A percentile compares a stretch with the other conserved stretches of the same genome.
Conservation (phyloP, 2,113 vertebrate species). For the Ia io region DNA sequence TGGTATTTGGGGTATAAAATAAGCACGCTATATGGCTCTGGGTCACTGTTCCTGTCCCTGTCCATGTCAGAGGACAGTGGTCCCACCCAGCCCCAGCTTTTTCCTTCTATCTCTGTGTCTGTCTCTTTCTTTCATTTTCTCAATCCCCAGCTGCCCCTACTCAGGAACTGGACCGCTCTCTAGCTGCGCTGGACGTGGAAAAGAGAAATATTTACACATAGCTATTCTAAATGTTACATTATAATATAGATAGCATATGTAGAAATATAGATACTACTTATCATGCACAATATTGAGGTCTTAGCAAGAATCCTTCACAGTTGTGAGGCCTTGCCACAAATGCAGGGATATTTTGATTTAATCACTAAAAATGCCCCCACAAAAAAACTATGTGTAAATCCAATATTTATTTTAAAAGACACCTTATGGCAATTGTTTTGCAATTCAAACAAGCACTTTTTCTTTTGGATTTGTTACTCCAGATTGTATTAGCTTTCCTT, state of each 20-base stretch:
- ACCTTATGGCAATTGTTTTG: background rate
- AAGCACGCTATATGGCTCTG: too few relatives aligned
- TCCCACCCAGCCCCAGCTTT: too few relatives aligned
- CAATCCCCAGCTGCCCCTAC: too few relatives aligned
- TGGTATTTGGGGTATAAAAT: too few relatives aligned
- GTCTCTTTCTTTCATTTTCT: too few relatives aligned
- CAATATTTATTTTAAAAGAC: background rate
- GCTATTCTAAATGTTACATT: background rate
- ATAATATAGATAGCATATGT: background rate
- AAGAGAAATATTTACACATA: background rate
- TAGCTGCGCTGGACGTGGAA: too few relatives aligned
- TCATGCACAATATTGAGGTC: background rate
- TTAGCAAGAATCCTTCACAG: slow-evolving; percentile 25
- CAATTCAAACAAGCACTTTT: slow-evolving; percentile 2
- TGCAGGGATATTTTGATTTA: background rate
- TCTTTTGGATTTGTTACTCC: background rate
- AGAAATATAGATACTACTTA: background rate
- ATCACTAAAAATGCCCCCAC: background rate
- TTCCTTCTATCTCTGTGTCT: too few relatives aligned
- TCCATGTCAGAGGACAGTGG: too few relatives aligned
- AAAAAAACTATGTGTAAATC: background rate
- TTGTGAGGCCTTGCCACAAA: background rate
- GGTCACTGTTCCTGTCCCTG: too few relatives aligned
- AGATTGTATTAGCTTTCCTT: slow-evolving; percentile 18
- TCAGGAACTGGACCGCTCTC: too few relatives aligned